Evolutionary conservation across 2,797 vertebrate species (phyloP).

Genomic region (Centropyge bicolor): DNA sequence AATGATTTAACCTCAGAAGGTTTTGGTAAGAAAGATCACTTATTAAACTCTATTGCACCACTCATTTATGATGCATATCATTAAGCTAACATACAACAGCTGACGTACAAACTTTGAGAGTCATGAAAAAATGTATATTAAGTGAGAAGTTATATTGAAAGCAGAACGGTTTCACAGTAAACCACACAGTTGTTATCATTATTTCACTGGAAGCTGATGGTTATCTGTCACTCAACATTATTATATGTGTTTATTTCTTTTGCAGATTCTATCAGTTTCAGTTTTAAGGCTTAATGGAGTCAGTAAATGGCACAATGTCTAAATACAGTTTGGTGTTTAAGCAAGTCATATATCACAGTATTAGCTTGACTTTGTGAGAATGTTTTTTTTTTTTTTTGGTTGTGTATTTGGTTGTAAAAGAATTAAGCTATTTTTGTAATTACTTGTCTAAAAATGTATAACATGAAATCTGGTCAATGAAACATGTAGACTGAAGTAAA

Average conservation of each 20-base stretch:
- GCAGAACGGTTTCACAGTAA: constrained; percentile 18
- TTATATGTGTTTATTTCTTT: constrained; percentile 77
- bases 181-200: constrained; percentile 15
- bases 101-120: constrained; percentile 16
- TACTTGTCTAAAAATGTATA: constrained; percentile 77
- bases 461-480: constrained; percentile 76
- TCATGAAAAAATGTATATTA: constrained; percentile 5
- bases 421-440: constrained; percentile 87
- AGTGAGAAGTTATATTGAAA: constrained; percentile 12
- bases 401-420: constrained; percentile 84
- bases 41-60: constrained; percentile 16
- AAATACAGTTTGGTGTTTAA: constrained; percentile 65
- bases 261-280: constrained; percentile 73
- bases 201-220: constrained; percentile 69
- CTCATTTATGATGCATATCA: constrained; percentile 23
- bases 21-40: neutral
- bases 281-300: constrained; percentile 47
- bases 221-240: constrained; percentile 71
- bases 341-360: constrained; percentile 68
- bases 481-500: constrained; percentile 81
- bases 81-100: constrained; percentile 14
- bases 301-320: constrained; percentile 46
- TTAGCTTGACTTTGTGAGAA: constrained; percentile 74
- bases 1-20: constrained; percentile 11
- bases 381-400: constrained; percentile 75